Percentiles rank a stretch among this genome's conserved stretches.
Evolutionary conservation across 1,140 invertebrate genomes (phyloP).

Genomic region (Drosophila pallidifrons): DNA sequence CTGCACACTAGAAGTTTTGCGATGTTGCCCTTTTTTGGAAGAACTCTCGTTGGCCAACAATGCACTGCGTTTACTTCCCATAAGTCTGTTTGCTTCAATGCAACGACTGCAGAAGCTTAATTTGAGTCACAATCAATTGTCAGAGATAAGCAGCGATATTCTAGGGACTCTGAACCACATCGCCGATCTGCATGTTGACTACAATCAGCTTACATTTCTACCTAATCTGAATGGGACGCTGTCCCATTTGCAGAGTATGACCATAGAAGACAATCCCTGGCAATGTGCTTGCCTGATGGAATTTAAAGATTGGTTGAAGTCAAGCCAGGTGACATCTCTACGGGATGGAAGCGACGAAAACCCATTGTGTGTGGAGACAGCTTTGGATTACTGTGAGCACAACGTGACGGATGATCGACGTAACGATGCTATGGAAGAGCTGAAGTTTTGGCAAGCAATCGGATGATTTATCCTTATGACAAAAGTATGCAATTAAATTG

Average conservation of each 20-base stretch:
- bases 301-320: slow-evolving; percentile 60
- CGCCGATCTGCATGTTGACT: slow-evolving; percentile 66
- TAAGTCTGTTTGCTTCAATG: slow-evolving; percentile 17
- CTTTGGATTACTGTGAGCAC: slow-evolving; percentile 60
- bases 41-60: slow-evolving; percentile 74
- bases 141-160: slow-evolving; percentile 28
- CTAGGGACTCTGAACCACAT: slow-evolving; percentile 54
- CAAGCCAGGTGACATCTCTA: slow-evolving; percentile 54
- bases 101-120: too few relatives aligned
- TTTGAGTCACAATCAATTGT: too few relatives aligned
- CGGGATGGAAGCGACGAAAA: slow-evolving; percentile 63
- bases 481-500: not conserved
- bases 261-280: slow-evolving; percentile 82
- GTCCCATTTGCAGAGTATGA: slow-evolving; percentile 53
- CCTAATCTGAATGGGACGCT: slow-evolving; percentile 64
- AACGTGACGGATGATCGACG: slow-evolving; percentile 44
- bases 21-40: slow-evolving; percentile 66
- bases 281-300: slow-evolving; percentile 75
- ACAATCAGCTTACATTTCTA: slow-evolving; percentile 76
- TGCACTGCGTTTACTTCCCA: slow-evolving; percentile 54
- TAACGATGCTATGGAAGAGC: slow-evolving; percentile 49
- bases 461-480: not conserved
- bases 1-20: slow-evolving; percentile 64
- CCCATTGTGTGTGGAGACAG: slow-evolving; percentile 71
- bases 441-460: slow-evolving; percentile 28